Base-by-base conservation (phyloP, 2,797 vertebrate species). In the Trachops cirrhosus region DNA sequence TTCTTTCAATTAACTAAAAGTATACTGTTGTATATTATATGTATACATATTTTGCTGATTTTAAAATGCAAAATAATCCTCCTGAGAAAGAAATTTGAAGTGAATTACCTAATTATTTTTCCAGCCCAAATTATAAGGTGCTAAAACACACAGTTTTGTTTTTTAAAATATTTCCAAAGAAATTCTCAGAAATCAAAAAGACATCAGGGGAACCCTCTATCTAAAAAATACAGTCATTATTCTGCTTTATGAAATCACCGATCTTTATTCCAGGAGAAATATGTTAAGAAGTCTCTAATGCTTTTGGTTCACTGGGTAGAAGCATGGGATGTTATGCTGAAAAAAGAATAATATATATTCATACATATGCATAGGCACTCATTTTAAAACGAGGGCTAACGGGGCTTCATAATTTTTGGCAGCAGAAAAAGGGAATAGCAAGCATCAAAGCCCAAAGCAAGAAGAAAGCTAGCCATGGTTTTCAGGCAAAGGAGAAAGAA, bases 21-120 rank as follows among this genome's bases (percentile, higher is more conserved):
- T 9, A 50, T 67, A 59, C 7, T 74, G 1, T 32, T 84, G 26
- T 86, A 39, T 71, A 26, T 54, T 41, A 62, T 48, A n/a, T 26
- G 4, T 16, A 39, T 50, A 75, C 18, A 21, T 74, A 71, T 52
- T 93, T 84, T 83, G 24, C 44, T 88, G 59, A 96, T 79, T 94
- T 92, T 78, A 88, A 39, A 92, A 78, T 79, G 21, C 32, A 95
- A 95, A 95, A 86, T 70, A 41, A 93, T 77, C 15, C 52, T 82
- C 9, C 39, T 52, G 29, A 62, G 32, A 95, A 64, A 91, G 52
- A 77, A 95, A 94, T 88, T 94, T 93, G 37, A 97, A 22, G 48
- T 73, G 9, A 18, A 91, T 96, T 62, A 86, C 32, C 18, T 70
- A 84, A 83, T 39, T 62, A 32, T 64, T 90, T 85, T 90, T 77